phyloP scores from a whole-genome alignment of 2,888 invertebrate genomes.

The Rhamphomyia laevipes region DNA sequence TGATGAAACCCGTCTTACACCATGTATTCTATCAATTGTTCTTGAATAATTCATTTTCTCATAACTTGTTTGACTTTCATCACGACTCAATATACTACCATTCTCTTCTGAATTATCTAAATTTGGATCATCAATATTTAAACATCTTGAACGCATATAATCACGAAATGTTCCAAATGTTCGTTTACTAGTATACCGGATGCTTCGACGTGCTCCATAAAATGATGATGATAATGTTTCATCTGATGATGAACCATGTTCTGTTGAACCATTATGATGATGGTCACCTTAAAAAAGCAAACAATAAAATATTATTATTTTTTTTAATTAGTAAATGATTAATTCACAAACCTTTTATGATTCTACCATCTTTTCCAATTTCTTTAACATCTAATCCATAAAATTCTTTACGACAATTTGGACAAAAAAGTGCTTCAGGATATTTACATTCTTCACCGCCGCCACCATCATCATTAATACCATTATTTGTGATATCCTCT shows the following conservation, averaged over 20 bases:
- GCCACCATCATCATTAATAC: background rate
- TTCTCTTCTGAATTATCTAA: conserved; percentile 28
- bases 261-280: conserved; percentile 15
- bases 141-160: conserved; percentile 34
- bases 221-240: conserved; percentile 37
- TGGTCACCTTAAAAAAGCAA: conserved; percentile 22
- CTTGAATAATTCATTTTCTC: conserved; percentile 39
- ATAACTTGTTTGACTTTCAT: conserved; percentile 27
- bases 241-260: conserved; percentile 36
- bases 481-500: conserved; percentile 10
- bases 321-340: background rate
- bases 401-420: conserved; percentile 34
- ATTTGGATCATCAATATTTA: conserved; percentile 31
- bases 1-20: conserved; percentile 40
- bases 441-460: conserved; percentile 23
- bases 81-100: conserved; percentile 27
- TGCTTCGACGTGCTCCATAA: conserved; percentile 35
- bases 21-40: conserved; percentile 46
- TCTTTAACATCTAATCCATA: conserved; percentile 32
- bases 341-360: conserved; percentile 23
- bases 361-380: conserved; percentile 24
- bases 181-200: conserved; percentile 37
- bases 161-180: conserved; percentile 36
- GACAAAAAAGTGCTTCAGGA: conserved; percentile 34
- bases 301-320: conserved; percentile 3